These are phyloP conservation scores for Plodia interpunctella DNA, from an alignment of 1,140 invertebrate genomes.

Conservation along the genomic window DNA sequence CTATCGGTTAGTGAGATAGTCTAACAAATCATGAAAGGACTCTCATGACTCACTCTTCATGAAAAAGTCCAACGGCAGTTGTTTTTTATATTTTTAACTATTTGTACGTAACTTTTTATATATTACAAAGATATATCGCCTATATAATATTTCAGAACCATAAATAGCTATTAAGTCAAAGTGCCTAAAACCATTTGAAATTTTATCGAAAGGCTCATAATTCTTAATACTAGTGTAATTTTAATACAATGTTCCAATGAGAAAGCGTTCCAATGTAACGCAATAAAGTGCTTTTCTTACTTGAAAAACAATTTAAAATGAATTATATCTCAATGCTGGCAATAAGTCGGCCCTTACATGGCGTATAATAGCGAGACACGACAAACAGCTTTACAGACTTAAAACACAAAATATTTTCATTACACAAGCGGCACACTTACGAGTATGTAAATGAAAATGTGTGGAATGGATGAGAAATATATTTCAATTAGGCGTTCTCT, in stretches of 20 bases:
- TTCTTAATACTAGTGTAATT: constrained; percentile 58
- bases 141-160: constrained; percentile 12
- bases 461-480: no score
- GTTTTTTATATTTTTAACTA: no score
- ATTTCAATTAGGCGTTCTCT: no score
- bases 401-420: neutral
- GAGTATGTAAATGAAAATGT: no score
- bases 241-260: constrained; percentile 52
- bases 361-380: constrained; percentile 75
- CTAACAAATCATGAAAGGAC: no score
- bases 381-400: constrained; percentile 69
- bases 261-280: constrained; percentile 56
- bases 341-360: constrained; percentile 71
- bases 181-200: constrained; percentile 38
- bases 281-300: constrained; percentile 53
- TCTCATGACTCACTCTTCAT: no score
- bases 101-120: no score
- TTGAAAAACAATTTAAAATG: constrained; percentile 69
- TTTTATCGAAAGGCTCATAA: constrained; percentile 53
- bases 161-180: constrained; percentile 56
- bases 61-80: no score
- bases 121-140: constrained; percentile 29
- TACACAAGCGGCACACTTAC: neutral
- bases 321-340: constrained; percentile 57
- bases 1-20: no score